phyloP scores from a whole-genome alignment of 2,113 vertebrate genomes.

The Mesitornis unicolor region DNA sequence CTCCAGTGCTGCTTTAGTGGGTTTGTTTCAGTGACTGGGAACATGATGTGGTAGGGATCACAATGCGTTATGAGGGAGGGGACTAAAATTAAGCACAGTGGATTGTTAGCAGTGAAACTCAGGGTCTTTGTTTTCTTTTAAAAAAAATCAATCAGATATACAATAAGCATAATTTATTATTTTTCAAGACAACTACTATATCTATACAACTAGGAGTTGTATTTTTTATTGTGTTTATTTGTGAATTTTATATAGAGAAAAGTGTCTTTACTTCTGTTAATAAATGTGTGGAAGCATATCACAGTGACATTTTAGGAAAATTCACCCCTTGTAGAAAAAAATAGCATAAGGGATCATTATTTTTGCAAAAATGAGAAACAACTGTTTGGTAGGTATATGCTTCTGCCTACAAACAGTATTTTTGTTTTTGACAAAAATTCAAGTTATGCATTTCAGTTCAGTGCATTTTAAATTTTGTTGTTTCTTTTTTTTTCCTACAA shows the following conservation, averaged over 20 bases:
- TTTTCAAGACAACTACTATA: background rate
- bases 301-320: background rate
- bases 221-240: background rate
- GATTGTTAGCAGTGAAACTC: background rate
- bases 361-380: background rate
- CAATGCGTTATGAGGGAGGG: background rate
- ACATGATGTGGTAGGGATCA: background rate
- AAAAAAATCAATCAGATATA: fast-evolving
- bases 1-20: background rate
- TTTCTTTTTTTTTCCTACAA: background rate
- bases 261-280: background rate
- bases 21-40: background rate
- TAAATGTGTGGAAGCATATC: background rate
- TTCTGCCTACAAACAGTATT: background rate
- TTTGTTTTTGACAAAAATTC: background rate
- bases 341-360: background rate
- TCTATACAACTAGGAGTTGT: background rate
- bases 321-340: background rate
- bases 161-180: background rate
- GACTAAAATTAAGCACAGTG: background rate
- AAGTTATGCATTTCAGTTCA: background rate
- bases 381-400: background rate
- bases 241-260: background rate
- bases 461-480: background rate
- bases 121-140: background rate